Percentiles rank a stretch among this genome's conserved stretches.
Conservation (phyloP, 2,113 vertebrate genomes). For the Corythornis vintsioides region DNA sequence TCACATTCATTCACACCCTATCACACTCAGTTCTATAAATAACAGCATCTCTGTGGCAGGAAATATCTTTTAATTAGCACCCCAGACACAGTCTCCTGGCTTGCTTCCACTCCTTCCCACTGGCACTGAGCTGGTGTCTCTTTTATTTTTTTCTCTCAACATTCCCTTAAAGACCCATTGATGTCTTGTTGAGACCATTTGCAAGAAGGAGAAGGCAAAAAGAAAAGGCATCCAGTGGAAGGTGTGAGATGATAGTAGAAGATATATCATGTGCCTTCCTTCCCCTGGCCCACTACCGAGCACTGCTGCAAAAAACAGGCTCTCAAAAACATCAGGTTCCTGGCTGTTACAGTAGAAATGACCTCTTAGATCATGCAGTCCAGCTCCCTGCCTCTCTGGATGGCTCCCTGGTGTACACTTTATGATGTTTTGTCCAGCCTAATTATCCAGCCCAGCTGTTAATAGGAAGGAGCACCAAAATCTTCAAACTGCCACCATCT, state of each 20-base stretch:
- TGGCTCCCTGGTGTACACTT: conserved; percentile 9
- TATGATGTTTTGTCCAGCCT: conserved; percentile 27
- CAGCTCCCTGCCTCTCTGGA: conserved; percentile 9
- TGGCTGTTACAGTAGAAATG: neutral
- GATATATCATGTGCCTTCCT: neutral
- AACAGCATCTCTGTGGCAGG: neutral
- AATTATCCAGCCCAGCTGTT: conserved; percentile 31
- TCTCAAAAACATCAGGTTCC: neutral
- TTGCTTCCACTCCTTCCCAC: conserved; percentile 22
- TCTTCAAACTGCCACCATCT: neutral
- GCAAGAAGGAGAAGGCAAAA: neutral
- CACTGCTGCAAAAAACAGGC: neutral
- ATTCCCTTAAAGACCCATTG: conserved; percentile 3
- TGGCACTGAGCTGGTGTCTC: neutral
- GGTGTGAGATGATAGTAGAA: neutral
- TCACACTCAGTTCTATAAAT: conserved; percentile 23
- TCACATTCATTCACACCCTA: neutral
- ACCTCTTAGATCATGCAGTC: conserved; percentile 19
- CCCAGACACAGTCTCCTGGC: conserved; percentile 23
- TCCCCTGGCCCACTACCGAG: neutral
- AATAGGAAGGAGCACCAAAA: conserved; percentile 23
- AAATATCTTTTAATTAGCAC: conserved; percentile 55
- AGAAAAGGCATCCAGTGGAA: neutral
- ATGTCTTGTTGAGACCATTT: neutral
- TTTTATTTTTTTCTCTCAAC: conserved; percentile 13